These are phyloP conservation scores for Caenorhabditis inopinata DNA, from an alignment of 1,140 invertebrate species.

Conservation along the genomic window DNA sequence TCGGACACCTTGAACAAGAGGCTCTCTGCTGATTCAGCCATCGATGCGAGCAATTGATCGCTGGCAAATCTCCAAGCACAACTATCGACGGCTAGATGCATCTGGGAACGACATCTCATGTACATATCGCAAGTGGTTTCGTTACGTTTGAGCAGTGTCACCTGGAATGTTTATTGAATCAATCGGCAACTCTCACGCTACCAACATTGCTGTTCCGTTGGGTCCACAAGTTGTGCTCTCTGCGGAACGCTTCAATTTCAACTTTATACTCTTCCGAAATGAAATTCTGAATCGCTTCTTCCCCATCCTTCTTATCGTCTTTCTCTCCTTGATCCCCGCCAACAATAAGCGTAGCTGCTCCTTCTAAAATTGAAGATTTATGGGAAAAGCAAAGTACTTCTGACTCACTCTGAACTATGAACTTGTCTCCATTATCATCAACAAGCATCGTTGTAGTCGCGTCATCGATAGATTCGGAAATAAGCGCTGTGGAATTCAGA, in stretches of 20 bases:
- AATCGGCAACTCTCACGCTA: too few species aligned
- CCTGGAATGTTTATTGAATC: not conserved
- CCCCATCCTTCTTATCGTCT: not conserved
- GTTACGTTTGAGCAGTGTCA: conserved; percentile 28
- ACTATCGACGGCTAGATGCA: conserved; percentile 46
- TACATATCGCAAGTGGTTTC: conserved; percentile 45
- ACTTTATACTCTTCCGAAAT: conserved; percentile 32
- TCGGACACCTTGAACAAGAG: conserved; percentile 1
- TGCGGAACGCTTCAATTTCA: conserved; percentile 34
- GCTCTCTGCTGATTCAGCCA: conserved; percentile 44
- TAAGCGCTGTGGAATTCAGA: not conserved
- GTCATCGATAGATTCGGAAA: conserved; percentile 1
- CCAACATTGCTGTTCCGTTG: not conserved
- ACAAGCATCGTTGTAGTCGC: not conserved
- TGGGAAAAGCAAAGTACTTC: too few species aligned
- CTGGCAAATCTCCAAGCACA: conserved; percentile 46
- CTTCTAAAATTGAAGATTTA: not conserved
- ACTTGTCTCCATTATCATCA: conserved; percentile 13
- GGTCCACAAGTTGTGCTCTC: conserved; percentile 2
- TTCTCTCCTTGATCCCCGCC: not conserved
- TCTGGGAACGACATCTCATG: conserved; percentile 42
- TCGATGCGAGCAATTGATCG: conserved; percentile 14
- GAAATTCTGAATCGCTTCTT: conserved; percentile 27
- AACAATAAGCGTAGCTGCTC: not conserved
- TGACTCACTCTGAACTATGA: not conserved